Conservation (phyloP, 2,888 invertebrate genomes). For the Asteroscopus sphinx region DNA sequence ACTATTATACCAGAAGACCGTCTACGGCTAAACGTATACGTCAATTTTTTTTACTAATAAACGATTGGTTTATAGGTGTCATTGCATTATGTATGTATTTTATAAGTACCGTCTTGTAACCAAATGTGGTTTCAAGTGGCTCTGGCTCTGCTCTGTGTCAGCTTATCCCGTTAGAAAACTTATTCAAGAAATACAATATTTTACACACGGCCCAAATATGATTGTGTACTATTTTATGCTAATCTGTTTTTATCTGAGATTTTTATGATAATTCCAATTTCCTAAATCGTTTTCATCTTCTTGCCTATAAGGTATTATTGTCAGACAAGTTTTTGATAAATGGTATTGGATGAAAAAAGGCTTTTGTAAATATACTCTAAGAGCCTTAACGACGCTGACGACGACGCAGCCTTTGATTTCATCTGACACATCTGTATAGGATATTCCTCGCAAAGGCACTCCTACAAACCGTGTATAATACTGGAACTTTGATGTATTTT, state of each 20-base stretch:
- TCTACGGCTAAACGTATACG: too few species aligned
- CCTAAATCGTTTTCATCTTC: constrained; percentile 32
- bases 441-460: constrained; percentile 9
- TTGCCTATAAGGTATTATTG: constrained; percentile 26
- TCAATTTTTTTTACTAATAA: too few species aligned
- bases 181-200: not conserved
- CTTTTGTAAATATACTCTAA: constrained; percentile 7
- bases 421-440: constrained; percentile 18
- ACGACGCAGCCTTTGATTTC: constrained; percentile 31
- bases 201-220: constrained; percentile 2
- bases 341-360: constrained; percentile 12
- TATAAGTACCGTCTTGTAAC: too few species aligned
- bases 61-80: too few species aligned
- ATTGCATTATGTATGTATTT: too few species aligned
- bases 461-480: constrained; percentile 19
- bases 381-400: constrained; percentile 16
- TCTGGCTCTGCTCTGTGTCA: too few species aligned
- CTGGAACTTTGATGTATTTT: constrained; percentile 54
- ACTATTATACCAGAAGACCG: too few species aligned
- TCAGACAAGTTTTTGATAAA: constrained; percentile 40
- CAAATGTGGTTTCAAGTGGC: too few species aligned
- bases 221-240: constrained; percentile 13
- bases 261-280: constrained; percentile 22
- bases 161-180: not conserved
- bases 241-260: constrained; percentile 18